Evolutionary conservation across 1,140 invertebrate genomes (phyloP), one percentile per base, ranked within the genome.

Genomic region (Grapholita molesta): DNA sequence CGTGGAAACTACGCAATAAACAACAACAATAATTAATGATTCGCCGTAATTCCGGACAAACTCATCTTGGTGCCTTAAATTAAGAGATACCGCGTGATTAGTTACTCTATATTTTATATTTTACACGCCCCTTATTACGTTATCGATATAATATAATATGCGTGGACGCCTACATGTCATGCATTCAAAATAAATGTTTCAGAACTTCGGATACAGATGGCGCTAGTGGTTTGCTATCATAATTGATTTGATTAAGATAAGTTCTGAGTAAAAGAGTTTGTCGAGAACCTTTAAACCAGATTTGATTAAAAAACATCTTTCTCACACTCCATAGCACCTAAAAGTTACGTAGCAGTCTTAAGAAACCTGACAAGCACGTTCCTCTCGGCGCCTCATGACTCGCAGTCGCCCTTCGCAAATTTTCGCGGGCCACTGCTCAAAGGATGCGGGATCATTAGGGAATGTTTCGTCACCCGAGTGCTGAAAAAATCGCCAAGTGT

Each of bases 401-500:
- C 24, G 12, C 53, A 30, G n/a, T 8, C 12, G 24, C 18, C 65
- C 67, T 70, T 67, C 57, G 65, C 74, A 78, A 77, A 78, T 77
- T 72, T 77, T 78, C 75, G 75, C 76, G 73, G 74, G 68, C 73
- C 75, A 76, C 61, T 73, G 77, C 78, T 80, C 82, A 84, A 82
- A 80, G 78, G 76, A 69, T 68, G 64, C 42, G 64, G 42, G 69
- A 70, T 82, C 82, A 78, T 84, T 79, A 80, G 75, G 57, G 24
- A 55, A 42, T 15, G 68, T 52, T 64, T 64, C 70, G 28, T 38
- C 64, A 35, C 35, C 25, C 35, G 15, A 25, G 21, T 15, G 21
- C 24, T 25, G 12, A 15, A 61, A 32, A 61, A 61, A 61, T 61
- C 55, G 6, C 55, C 55, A 15, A 61, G 55, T 61, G 55, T 32